These are phyloP conservation scores for Chromis chromis DNA, from an alignment of 2,797 vertebrate species.

Conservation along the genomic window DNA sequence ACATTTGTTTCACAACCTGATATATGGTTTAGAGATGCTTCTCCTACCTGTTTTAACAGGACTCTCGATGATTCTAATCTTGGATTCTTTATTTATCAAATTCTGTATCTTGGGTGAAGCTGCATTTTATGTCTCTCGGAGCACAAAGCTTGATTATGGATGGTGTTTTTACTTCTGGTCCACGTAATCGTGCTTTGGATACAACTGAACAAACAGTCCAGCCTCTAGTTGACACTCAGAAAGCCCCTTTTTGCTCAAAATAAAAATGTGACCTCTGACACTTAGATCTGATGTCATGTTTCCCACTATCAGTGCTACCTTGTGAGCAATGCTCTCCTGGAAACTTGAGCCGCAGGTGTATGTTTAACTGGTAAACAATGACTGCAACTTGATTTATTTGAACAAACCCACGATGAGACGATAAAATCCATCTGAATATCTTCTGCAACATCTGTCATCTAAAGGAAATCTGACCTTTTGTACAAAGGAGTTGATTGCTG, in stretches of 20 bases:
- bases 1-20: not conserved
- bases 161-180: not conserved
- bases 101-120: not conserved
- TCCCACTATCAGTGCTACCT: not conserved
- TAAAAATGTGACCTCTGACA: not conserved
- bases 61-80: not conserved
- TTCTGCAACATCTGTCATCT: not conserved
- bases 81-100: conserved; percentile 1
- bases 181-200: not conserved
- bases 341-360: not conserved
- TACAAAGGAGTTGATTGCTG: too few species aligned
- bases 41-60: not conserved
- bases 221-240: too few species aligned
- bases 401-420: not conserved
- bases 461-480: too few species aligned
- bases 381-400: not conserved
- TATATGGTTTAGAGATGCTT: not conserved
- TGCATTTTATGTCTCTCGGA: not conserved
- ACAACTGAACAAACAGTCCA: too few species aligned
- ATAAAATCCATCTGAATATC: not conserved
- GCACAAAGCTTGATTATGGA: not conserved
- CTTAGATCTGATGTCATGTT: not conserved
- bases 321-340: not conserved
- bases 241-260: not conserved
- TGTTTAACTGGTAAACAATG: not conserved